Base-by-base conservation (phyloP, 1,140 invertebrate species). In the Kradibia gibbosae region DNA sequence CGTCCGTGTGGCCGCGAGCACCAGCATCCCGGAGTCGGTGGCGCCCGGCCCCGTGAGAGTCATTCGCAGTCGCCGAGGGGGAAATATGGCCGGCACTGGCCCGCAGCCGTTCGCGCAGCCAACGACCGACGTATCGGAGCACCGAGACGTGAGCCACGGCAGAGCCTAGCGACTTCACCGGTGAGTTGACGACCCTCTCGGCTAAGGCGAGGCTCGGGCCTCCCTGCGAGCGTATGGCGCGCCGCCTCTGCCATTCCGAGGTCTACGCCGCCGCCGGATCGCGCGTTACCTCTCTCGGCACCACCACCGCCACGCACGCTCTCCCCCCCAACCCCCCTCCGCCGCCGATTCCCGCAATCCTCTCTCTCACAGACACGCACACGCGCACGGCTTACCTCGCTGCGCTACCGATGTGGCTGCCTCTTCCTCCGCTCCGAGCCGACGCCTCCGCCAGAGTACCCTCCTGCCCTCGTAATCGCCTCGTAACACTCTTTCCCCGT, bases 41-140 rank as follows among this genome's bases (percentile, higher is more conserved):
- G n/a, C n/a, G n/a, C n/a, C n/a, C n/a, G n/a, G n/a, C n/a, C n/a
- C n/a, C n/a, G n/a, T n/a, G n/a, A n/a, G n/a, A n/a, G n/a, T n/a
- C n/a, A n/a, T n/a, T n/a, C n/a, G n/a, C n/a, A n/a, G n/a, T n/a
- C n/a, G n/a, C n/a, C n/a, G n/a, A n/a, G n/a, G n/a, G 28, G 15
- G 31, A 25, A 72, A 72, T 50, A 72, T 72, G 70, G 70, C 70
- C 45, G 70, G 70, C 39, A 42, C 13, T 20, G 3, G n/a, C n/a
- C n/a, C n/a, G n/a, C n/a, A n/a, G n/a, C n/a, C 25, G n/a, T 25
- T 31, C 57, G 10, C 28, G 50, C 50, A 8, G 15, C 50, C 15
- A 20, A 1, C 62, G 20, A 67, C 17, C 34, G 34, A 53, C 20
- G 10, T 53, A 11, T 20, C 50, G 13, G 20, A 53, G 42, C 42